Conservation (phyloP, 2,888 invertebrate genomes). For the Hermaeophaga mercurialis region DNA sequence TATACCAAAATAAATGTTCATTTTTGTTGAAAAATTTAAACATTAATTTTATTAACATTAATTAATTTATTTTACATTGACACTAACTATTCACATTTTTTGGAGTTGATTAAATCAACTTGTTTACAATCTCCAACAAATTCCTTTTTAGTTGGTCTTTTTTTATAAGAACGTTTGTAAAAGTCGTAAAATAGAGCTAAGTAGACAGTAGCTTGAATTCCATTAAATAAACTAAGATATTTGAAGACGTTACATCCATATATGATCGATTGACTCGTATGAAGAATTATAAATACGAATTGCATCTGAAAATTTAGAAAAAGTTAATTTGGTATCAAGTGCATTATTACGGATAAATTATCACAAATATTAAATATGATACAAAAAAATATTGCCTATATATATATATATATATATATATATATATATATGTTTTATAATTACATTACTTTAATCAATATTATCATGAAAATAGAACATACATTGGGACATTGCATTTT, state of each 20-base stretch:
- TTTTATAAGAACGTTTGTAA: background rate
- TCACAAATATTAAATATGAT: too few relatives aligned
- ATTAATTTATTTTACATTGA: background rate
- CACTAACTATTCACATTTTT: background rate
- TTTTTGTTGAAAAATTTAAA: too few relatives aligned
- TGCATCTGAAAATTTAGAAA: background rate
- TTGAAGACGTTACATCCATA: background rate
- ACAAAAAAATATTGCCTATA: too few relatives aligned
- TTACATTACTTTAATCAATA: too few relatives aligned
- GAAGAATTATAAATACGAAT: background rate
- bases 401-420: too few relatives aligned
- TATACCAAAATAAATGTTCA: too few relatives aligned
- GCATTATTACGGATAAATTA: too few relatives aligned
- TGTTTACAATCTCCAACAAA: background rate
- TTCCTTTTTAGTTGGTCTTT: background rate
- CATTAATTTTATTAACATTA: too few relatives aligned
- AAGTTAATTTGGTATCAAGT: background rate
- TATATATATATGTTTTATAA: too few relatives aligned
- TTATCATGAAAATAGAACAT: too few relatives aligned
- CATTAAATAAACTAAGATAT: background rate
- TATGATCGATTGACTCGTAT: background rate
- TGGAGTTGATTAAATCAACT: background rate
- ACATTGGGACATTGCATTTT: too few relatives aligned
- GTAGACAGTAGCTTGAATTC: background rate
- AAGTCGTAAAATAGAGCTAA: background rate